These are phyloP conservation scores for Melieria picta DNA, from an alignment of 2,888 invertebrate genomes.

Conservation along the genomic window DNA sequence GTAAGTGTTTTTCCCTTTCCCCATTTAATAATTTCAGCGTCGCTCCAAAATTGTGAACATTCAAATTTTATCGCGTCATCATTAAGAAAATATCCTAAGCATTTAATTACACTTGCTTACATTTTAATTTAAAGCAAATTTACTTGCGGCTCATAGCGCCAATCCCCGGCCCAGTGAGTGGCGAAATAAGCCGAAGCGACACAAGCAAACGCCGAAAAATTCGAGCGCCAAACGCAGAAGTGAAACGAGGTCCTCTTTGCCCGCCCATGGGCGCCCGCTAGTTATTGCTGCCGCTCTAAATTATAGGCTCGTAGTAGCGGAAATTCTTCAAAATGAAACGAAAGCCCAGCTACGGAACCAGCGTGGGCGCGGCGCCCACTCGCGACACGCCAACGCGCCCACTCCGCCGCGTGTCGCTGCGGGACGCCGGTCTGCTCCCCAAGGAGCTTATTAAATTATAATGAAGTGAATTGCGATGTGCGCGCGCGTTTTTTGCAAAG, in stretches of 20 bases:
- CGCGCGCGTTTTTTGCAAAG: not conserved
- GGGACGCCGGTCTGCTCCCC: not conserved
- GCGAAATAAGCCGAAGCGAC: too few relatives aligned
- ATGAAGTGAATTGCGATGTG: not conserved
- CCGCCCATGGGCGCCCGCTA: too few relatives aligned
- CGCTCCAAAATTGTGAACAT: too few relatives aligned
- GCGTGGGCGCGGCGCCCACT: not conserved
- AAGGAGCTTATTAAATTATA: slow-evolving; percentile 6
- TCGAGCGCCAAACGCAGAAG: too few relatives aligned
- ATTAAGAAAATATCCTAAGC: not conserved
- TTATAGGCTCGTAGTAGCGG: not conserved
- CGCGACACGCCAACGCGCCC: not conserved
- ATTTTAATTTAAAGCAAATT: not conserved
- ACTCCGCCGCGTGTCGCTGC: not conserved
- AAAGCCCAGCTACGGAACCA: too few relatives aligned
- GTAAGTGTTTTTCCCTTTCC: too few relatives aligned
- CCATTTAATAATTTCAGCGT: too few relatives aligned
- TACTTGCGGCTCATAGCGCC: not conserved
- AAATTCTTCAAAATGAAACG: not conserved
- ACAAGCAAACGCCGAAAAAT: too few relatives aligned
- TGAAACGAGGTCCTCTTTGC: too few relatives aligned
- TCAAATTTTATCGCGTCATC: too few relatives aligned
- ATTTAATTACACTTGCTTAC: slow-evolving; percentile 3
- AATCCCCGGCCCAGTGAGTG: not conserved
- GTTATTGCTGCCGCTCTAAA: not conserved